Base-by-base conservation (phyloP, 2,888 invertebrate genomes). In the Trimorus sp. region DNA sequence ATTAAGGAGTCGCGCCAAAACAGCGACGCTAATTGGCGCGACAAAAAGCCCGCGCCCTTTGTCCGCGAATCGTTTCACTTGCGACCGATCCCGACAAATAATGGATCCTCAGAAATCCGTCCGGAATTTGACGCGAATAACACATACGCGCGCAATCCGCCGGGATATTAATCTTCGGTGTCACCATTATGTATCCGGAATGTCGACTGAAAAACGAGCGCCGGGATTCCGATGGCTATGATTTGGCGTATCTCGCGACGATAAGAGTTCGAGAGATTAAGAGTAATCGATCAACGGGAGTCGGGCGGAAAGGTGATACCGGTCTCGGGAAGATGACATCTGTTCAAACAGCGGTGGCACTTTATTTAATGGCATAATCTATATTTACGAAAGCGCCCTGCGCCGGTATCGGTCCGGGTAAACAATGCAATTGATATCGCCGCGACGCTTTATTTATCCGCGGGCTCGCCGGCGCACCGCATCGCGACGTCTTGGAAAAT, bases 121-220 rank as follows among this genome's bases (percentile, higher is more conserved):
- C 83, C 84, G 86, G 85, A 88, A 89, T 89, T 88, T 88, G 86
- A 76, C 84, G 83, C 86, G 88, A 89, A 89, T 89, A 89, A 89
- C 86, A 86, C 84, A 85, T 87, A 85, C 85, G 88, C 87, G 86
- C 86, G 88, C 87, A 87, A 86, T 87, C 88, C 85, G 85, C 84
- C 87, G 84, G 84, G 73, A 84, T 89, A 89, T 90, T 89, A 89
- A 89, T 90, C 89, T 89, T 89, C 63, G 79, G 75, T 79, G 84
- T 81, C 81, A 79, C 74, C 71, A 79, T 82, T 84, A 83, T 84
- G 77, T 83, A 82, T 75, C 81, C 59, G 74, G 76, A 75, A 63
- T 59, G 79, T 74, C 69, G 82, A 84, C 83, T 84, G 84, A 84
- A 84, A 84, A 84, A 84, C 83, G 83, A 83, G 45, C 71, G 77